phyloP scores from a whole-genome alignment of 2,888 invertebrate genomes.

The Hypomecis punctinalis region DNA sequence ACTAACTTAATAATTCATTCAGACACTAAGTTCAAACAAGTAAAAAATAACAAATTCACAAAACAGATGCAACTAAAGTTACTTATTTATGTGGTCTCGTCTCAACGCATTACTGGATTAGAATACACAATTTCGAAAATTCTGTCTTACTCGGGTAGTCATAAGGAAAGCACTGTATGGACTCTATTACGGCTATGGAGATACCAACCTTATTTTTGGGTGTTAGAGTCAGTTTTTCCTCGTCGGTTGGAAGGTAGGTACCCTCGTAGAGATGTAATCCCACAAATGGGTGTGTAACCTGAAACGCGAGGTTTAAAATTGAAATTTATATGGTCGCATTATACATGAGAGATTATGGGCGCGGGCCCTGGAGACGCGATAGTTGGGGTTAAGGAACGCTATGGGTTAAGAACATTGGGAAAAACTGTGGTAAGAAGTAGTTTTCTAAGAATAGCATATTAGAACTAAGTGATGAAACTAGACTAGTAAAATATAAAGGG shows the following conservation, averaged over 20 bases:
- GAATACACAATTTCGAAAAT: constrained; percentile 38
- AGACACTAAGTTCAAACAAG: constrained; percentile 20
- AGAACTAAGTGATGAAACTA: not conserved
- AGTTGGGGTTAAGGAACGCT: constrained; percentile 43
- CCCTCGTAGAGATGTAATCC: constrained; percentile 67
- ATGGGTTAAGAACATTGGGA: constrained; percentile 19
- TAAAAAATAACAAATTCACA: constrained; percentile 44
- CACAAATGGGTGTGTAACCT: constrained; percentile 81
- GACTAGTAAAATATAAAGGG: too few species aligned
- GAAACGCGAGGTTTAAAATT: constrained; percentile 81
- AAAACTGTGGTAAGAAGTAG: constrained; percentile 33
- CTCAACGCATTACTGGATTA: constrained; percentile 74
- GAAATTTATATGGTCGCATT: constrained; percentile 84
- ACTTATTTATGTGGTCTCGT: constrained; percentile 65
- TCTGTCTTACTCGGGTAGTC: constrained; percentile 32
- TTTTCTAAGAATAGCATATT: not conserved
- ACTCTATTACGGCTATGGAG: not conserved
- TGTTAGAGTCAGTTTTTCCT: constrained; percentile 20
- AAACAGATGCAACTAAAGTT: constrained; percentile 49
- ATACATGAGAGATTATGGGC: constrained; percentile 76
- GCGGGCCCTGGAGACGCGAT: constrained; percentile 49
- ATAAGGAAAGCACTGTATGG: constrained; percentile 32
- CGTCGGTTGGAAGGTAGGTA: constrained; percentile 21
- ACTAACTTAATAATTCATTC: constrained; percentile 6
- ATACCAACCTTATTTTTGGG: constrained; percentile 25